phyloP scores from a whole-genome alignment of 2,113 vertebrate species.

The Typhlomys cinereus region DNA sequence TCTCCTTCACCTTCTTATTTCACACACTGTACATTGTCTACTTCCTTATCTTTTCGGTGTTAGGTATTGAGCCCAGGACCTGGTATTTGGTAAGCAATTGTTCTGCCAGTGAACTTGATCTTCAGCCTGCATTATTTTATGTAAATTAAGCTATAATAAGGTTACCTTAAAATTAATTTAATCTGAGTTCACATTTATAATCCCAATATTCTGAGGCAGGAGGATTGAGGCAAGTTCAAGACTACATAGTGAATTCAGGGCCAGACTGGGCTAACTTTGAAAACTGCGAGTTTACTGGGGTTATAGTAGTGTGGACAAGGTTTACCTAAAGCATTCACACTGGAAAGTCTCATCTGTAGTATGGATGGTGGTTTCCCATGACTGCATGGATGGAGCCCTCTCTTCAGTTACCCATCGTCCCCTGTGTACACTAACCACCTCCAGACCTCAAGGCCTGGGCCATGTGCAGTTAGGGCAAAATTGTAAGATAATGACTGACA shows the following conservation, averaged over 20 bases:
- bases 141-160: constrained; percentile 7
- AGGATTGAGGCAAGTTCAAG: background rate
- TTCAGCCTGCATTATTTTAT: background rate
- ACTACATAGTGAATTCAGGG: background rate
- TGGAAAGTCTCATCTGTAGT: no score
- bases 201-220: background rate
- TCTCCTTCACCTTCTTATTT: background rate
- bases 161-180: constrained; percentile 7
- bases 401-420: no score
- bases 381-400: no score
- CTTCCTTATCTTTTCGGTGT: background rate
- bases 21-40: background rate
- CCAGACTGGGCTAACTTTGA: background rate
- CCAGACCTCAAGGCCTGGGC: no score
- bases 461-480: no score
- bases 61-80: background rate
- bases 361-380: no score
- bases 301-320: no score
- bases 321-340: no score
- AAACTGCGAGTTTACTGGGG: no score
- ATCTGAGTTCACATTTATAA: background rate
- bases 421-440: no score
- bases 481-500: no score
- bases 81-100: background rate
- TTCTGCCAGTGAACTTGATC: background rate